Conservation (phyloP, 1,140 invertebrate genomes). For the Leptonema lineaticorne region DNA sequence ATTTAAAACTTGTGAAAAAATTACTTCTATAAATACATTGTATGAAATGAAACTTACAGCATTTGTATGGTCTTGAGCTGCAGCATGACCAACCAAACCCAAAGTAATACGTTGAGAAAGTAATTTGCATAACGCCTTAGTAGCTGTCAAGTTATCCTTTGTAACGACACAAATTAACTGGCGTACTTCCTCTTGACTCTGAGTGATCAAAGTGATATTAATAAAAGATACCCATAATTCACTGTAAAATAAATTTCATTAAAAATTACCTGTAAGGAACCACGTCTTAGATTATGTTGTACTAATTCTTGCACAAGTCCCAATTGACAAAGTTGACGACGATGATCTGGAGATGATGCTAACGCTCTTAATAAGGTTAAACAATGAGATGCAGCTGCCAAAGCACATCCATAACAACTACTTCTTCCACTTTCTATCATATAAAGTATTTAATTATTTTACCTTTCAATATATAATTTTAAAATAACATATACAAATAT, state of each 20-base stretch:
- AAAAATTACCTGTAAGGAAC: constrained; percentile 63
- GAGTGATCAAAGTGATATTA: constrained; percentile 9
- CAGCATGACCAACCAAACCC: constrained; percentile 68
- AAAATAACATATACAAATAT: not conserved
- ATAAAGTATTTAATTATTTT: not conserved
- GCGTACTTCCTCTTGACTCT: constrained; percentile 83
- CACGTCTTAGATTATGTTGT: constrained; percentile 84
- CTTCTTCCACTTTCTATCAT: constrained; percentile 46
- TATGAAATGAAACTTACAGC: constrained; percentile 46
- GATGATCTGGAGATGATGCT: constrained; percentile 77
- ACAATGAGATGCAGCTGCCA: constrained; percentile 89
- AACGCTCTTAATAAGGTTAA: constrained; percentile 89
- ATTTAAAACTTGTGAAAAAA: not conserved
- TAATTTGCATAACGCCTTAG: constrained; percentile 80
- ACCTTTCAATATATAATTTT: not conserved
- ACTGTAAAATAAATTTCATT: not conserved
- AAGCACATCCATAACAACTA: constrained; percentile 82
- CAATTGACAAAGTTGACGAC: constrained; percentile 78
- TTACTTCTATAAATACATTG: not conserved
- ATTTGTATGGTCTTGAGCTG: constrained; percentile 57
- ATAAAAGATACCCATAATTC: not conserved
- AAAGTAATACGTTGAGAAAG: constrained; percentile 81
- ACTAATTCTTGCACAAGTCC: constrained; percentile 89
- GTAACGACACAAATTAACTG: constrained; percentile 89
- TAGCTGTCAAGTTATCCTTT: constrained; percentile 83